phyloP scores from a whole-genome alignment of 2,888 invertebrate species.

The Nephrocerus scutellatus region DNA sequence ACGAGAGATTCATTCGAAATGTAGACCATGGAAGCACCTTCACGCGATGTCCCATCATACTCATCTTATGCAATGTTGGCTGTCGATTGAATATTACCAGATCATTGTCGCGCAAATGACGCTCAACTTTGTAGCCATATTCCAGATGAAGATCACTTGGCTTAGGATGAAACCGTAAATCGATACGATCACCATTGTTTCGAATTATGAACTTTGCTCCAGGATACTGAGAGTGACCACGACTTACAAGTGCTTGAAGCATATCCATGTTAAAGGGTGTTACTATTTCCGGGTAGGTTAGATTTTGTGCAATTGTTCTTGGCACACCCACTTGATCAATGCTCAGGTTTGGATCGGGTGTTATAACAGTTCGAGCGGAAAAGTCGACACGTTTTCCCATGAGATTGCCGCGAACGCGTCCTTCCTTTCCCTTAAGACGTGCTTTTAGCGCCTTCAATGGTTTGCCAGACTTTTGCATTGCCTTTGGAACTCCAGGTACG shows the following conservation, averaged over 20 bases:
- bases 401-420: constrained; percentile 59
- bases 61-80: constrained; percentile 65
- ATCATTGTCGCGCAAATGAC: constrained; percentile 61
- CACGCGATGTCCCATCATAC: constrained; percentile 61
- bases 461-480: constrained; percentile 60
- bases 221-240: constrained; percentile 60
- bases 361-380: constrained; percentile 59
- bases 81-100: constrained; percentile 62
- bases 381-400: constrained; percentile 66
- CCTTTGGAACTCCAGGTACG: constrained; percentile 54
- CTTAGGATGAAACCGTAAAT: constrained; percentile 59
- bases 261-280: constrained; percentile 61
- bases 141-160: constrained; percentile 55
- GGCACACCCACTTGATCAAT: constrained; percentile 61
- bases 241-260: constrained; percentile 55
- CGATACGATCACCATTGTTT: constrained; percentile 60
- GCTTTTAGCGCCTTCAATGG: constrained; percentile 60
- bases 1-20: constrained; percentile 59
- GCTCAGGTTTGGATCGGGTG: constrained; percentile 51
- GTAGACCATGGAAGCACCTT: constrained; percentile 63
- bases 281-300: constrained; percentile 62
- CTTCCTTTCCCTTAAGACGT: constrained; percentile 58
- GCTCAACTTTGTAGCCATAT: constrained; percentile 51
- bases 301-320: constrained; percentile 57
- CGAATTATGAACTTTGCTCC: constrained; percentile 64